Base-by-base conservation (phyloP, 2,888 invertebrate genomes). In the Drosophila suboccidentalis region DNA sequence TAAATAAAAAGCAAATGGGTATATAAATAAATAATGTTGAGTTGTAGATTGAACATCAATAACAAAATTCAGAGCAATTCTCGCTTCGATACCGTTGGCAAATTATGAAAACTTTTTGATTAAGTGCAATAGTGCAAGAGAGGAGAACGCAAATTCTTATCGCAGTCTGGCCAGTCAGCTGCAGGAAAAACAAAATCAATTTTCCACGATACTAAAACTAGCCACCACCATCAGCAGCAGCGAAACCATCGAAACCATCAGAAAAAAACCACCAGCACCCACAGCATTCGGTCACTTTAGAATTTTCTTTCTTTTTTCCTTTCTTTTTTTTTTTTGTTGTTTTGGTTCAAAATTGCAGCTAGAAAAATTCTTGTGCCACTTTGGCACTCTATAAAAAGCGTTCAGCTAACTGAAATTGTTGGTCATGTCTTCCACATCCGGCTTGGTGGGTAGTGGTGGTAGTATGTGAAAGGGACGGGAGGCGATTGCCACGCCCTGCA, bases 311-410 rank as follows among this genome's bases (percentile, higher is more conserved):
- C 68, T 46, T 54, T 46, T 66, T 43, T 39, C 41, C 58, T 34
- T 22, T 17, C 13, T 34, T 19, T 19, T 44, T 73, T 71, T 43
- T 22, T 73, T 71, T 73, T 71, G 67, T 65, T 64, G 57, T 59
- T 49, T 68, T 58, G 22, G 60, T 46, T 26, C 13, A 19, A 55
- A 43, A 70, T 50, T 74, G 66, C 64, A 66, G 63, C 73, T 61
- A 59, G 59, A 60, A 53, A 66, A 88, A 88, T 74, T 88, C 70
- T 68, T 63, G 36, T 62, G 64, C 58, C 76, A 78, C 59, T 73
- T 76, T 84, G 87, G 66, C 89, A 89, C 87, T 87, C 82, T 26
- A 82, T 84, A 72, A 82, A 85, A 87, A 66, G 65, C 55, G 59
- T 68, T 41, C 77, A 81, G 70, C 51, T 51, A 64, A 61, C 63